Evolutionary conservation across 2,888 invertebrate species (phyloP), one percentile per base, ranked within the genome.

Genomic region (Dinocampus coccinellae): DNA sequence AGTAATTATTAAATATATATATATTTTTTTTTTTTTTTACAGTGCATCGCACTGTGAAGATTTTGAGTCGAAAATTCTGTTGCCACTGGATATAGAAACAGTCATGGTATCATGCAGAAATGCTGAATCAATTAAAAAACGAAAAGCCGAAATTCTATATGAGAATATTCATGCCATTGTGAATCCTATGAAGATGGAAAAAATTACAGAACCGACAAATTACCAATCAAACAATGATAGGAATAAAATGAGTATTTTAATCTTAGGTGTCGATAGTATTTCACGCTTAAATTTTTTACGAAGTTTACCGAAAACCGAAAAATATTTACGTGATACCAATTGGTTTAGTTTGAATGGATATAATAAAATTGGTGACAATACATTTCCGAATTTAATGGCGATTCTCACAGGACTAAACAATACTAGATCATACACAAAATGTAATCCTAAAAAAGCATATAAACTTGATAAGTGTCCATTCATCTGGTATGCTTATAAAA

Each of bases 351-450:
- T 93, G 84, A 90, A 92, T 77, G 96, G 94, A 0, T 96, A 95
- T 85, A 90, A 90, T 76, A 91, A 95, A 91, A 91, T 95, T 74
- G 95, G 92, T 7, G 97, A 97, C 82, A 97, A 97, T 81, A 97
- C 97, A 0, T 95, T 94, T 82, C 96, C 97, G 0, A 98, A 97
- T 87, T 87, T 97, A 63, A 93, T 96, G 91, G 95, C 96, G 0
- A 90, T 94, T 57, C 88, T 95, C 13, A 92, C 94, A 0, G 97
- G 97, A 0, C 89, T 90, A 75, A 91, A 88, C 73, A 84, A 88
- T 36, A 78, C 84, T 0, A 80, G 89, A 16, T 88, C 91, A 13
- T 88, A 90, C 61, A 85, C 90, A 11, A 86, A 89, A 29, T 90
- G 91, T 76, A 86, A 89, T 33, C 90, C 91, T 13, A 90, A 89